Percentiles rank a stretch among this genome's conserved stretches.
Evolutionary conservation across 1,140 invertebrate species (phyloP).

Genomic region (Portunus trituberculatus): DNA sequence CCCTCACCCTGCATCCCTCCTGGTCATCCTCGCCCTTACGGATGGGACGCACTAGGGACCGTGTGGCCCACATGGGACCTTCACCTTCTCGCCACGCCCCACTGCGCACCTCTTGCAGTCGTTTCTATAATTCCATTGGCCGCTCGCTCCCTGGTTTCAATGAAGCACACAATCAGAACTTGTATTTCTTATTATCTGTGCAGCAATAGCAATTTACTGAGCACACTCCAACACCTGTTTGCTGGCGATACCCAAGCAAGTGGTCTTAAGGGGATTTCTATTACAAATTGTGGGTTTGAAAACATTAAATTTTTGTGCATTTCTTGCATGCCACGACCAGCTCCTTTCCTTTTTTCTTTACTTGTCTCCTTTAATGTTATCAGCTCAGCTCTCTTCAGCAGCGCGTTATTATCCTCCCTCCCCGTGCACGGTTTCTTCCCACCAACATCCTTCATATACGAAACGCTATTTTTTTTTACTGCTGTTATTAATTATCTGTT

Average conservation of each 20-base stretch:
- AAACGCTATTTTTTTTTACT: too few species aligned
- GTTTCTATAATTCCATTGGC: not conserved
- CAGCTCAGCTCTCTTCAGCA: too few species aligned
- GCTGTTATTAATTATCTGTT: too few species aligned
- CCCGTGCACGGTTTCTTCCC: too few species aligned
- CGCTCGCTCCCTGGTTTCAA: slow-evolving; percentile 6
- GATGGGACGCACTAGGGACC: not conserved
- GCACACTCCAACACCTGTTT: not conserved
- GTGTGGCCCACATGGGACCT: not conserved
- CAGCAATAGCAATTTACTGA: not conserved
- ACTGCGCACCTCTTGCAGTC: not conserved
- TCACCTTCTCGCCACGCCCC: not conserved
- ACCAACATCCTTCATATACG: too few species aligned
- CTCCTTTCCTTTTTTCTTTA: too few species aligned
- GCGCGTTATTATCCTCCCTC: too few species aligned
- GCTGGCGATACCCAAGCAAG: not conserved
- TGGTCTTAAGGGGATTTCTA: not conserved
- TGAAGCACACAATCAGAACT: slow-evolving; percentile 18
- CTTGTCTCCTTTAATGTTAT: too few species aligned
- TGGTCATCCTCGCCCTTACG: slow-evolving; percentile 18
- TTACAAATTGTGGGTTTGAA: too few species aligned
- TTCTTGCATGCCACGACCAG: too few species aligned
- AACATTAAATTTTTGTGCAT: too few species aligned
- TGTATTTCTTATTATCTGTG: not conserved
- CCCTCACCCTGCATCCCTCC: not conserved